These are phyloP conservation scores for Cosmopolites sordidus DNA, from an alignment of 2,888 invertebrate species.

Conservation along the genomic window DNA sequence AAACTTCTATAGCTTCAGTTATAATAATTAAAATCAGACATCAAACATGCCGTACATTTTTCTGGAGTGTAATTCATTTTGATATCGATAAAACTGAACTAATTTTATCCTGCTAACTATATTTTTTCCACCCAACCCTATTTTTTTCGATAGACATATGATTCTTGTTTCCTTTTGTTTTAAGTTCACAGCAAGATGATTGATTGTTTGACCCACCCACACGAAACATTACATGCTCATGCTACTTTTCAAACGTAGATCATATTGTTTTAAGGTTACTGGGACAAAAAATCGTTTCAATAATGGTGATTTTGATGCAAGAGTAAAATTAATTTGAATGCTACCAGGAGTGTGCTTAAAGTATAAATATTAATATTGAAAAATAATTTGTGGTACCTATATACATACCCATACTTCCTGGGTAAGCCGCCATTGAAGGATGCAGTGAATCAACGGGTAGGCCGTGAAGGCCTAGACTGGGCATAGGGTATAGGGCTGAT, in stretches of 20 bases:
- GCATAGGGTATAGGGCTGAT: conserved; percentile 56
- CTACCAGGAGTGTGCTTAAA: too few species aligned
- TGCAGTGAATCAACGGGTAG: conserved; percentile 63
- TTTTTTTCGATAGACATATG: neutral
- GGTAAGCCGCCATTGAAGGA: conserved; percentile 61
- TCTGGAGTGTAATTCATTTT: too few species aligned
- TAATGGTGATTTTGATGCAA: too few species aligned
- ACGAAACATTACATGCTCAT: neutral
- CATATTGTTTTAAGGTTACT: neutral
- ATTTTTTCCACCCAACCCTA: too few species aligned
- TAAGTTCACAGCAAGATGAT: neutral
- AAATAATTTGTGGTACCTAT: neutral
- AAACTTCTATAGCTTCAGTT: too few species aligned
- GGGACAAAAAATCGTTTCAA: neutral
- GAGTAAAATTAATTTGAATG: too few species aligned
- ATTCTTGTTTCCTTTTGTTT: neutral
- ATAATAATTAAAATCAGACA: too few species aligned
- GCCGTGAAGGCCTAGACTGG: conserved; percentile 54
- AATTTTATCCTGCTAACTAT: too few species aligned
- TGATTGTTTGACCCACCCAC: neutral
- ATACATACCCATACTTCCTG: conserved; percentile 49
- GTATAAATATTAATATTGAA: too few species aligned
- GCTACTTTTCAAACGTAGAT: neutral
- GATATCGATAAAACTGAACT: too few species aligned
- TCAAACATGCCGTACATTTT: too few species aligned